These are phyloP conservation scores for Salticus scenicus DNA, from an alignment of 2,888 invertebrate genomes.

Conservation along the genomic window DNA sequence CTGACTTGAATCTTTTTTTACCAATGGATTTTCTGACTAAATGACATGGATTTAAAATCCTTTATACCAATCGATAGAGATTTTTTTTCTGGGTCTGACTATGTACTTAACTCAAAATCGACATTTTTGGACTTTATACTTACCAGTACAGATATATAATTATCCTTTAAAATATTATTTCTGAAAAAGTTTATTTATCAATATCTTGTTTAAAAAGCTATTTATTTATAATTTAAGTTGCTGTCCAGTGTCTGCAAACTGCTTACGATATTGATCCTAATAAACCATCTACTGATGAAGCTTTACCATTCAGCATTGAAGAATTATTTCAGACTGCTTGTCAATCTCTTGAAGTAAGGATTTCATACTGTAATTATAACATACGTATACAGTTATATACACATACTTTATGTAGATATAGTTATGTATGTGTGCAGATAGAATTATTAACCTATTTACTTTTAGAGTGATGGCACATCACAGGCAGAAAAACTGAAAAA, in stretches of 20 bases:
- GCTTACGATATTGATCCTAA: constrained; percentile 84
- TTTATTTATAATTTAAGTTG: constrained; percentile 83
- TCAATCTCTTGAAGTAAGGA: not conserved
- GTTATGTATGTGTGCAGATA: not conserved
- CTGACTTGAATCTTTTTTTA: no score
- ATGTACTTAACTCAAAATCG: no score
- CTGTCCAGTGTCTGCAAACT: constrained; percentile 94
- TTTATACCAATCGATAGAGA: no score
- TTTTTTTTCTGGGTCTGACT: no score
- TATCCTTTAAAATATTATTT: no score
- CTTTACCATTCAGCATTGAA: constrained; percentile 24
- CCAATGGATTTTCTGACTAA: no score
- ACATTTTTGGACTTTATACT: no score
- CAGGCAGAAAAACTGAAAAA: constrained; percentile 24
- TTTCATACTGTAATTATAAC: not conserved
- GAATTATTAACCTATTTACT: not conserved
- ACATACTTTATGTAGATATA: not conserved
- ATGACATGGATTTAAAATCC: no score
- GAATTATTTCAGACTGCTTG: constrained; percentile 31
- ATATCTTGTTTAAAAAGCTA: no score
- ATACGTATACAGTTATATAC: not conserved
- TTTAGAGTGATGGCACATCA: constrained; percentile 7
- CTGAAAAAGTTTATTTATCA: no score
- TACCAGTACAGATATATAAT: no score
- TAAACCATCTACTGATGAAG: not conserved